These are phyloP conservation scores for Galerucella nymphaeae DNA, from an alignment of 2,888 invertebrate genomes.

Conservation along the genomic window DNA sequence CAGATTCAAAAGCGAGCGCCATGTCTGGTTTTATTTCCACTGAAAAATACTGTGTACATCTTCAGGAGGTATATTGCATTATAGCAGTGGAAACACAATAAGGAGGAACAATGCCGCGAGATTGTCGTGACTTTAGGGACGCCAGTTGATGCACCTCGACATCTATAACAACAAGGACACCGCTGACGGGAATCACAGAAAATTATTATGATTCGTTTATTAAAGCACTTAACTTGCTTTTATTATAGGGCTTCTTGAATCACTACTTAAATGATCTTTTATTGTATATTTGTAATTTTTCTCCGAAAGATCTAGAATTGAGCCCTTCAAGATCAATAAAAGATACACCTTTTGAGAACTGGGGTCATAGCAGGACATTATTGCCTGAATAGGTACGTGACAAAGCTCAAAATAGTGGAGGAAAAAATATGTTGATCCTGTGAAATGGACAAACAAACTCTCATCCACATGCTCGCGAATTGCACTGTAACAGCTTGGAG, in stretches of 20 bases:
- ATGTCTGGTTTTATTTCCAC: slow-evolving; percentile 33
- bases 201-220: slow-evolving; percentile 27
- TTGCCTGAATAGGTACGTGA: too few species aligned
- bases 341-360: too few species aligned
- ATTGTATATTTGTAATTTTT: too few species aligned
- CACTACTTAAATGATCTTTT: not conserved
- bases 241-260: not conserved
- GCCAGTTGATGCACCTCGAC: slow-evolving; percentile 35
- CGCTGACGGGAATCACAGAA: slow-evolving; percentile 14
- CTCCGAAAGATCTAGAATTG: too few species aligned
- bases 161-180: slow-evolving; percentile 15
- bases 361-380: too few species aligned
- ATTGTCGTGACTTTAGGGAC: slow-evolving; percentile 52
- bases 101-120: slow-evolving; percentile 50
- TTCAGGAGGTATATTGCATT: slow-evolving; percentile 45
- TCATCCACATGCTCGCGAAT: too few species aligned
- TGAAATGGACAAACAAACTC: too few species aligned
- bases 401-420: too few species aligned
- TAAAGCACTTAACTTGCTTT: slow-evolving; percentile 27
- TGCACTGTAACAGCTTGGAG: too few species aligned
- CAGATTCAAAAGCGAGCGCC: slow-evolving; percentile 31
- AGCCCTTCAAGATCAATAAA: too few species aligned
- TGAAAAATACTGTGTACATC: slow-evolving; percentile 37
- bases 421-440: too few species aligned
- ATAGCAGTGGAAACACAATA: slow-evolving; percentile 48